Percentiles rank a stretch among this genome's conserved stretches.
phyloP scores from a whole-genome alignment of 2,113 vertebrate species.

The Oryctolagus cuniculus region DNA sequence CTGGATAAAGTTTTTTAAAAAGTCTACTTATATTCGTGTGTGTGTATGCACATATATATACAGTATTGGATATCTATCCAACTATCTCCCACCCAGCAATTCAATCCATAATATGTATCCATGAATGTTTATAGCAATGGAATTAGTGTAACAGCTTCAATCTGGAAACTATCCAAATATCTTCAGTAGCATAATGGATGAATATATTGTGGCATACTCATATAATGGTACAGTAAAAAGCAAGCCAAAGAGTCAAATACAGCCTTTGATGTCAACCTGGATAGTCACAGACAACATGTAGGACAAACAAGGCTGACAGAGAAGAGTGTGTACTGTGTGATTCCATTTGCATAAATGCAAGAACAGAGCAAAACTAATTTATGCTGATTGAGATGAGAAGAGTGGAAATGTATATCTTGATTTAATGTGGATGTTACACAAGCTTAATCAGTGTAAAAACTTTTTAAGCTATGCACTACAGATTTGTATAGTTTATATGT shows the following conservation, averaged over 20 bases:
- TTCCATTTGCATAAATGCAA: neutral
- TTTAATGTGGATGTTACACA: neutral
- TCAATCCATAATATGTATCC: neutral
- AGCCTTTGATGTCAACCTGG: neutral
- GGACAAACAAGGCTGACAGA: neutral
- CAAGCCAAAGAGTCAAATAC: neutral
- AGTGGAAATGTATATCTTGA: neutral
- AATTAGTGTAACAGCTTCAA: neutral
- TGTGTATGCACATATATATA: neutral
- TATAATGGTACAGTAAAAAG: neutral
- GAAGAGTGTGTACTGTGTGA: neutral
- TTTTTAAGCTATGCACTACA: neutral
- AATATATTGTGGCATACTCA: neutral
- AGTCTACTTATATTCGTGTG: neutral
- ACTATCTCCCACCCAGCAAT: neutral
- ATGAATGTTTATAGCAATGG: neutral
- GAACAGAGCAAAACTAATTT: neutral
- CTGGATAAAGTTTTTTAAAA: neutral
- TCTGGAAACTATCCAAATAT: neutral
- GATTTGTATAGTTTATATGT: neutral
- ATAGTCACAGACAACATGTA: neutral
- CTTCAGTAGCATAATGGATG: neutral
- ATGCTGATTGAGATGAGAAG: neutral
- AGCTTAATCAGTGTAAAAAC: neutral
- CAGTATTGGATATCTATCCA: neutral